Conservation (phyloP, 2,888 invertebrate species). For the Andricus quercusramuli region DNA sequence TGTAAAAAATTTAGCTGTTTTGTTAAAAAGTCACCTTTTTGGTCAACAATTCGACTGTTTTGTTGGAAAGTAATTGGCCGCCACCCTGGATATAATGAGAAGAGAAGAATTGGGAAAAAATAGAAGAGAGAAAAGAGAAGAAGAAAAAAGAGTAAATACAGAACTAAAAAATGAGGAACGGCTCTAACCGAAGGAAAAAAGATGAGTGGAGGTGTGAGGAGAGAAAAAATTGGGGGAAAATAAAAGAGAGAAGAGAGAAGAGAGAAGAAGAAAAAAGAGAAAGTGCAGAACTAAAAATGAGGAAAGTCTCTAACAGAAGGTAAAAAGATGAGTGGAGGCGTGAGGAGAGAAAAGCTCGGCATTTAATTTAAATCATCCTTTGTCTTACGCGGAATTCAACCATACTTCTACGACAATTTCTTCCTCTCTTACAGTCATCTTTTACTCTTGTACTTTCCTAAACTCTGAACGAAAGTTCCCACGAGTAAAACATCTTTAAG, state of each 20-base stretch:
- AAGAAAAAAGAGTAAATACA: no score
- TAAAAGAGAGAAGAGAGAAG: neutral
- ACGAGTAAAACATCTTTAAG: slow-evolving; percentile 10
- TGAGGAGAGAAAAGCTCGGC: slow-evolving; percentile 47
- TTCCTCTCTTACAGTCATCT: neutral
- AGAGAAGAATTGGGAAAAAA: neutral
- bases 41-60: no score
- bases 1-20: no score
- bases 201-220: no score
- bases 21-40: no score
- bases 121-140: neutral
- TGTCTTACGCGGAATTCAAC: slow-evolving; percentile 63
- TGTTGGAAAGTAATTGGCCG: no score
- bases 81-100: no score
- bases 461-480: slow-evolving; percentile 23
- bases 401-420: slow-evolving; percentile 46
- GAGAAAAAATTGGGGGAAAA: neutral
- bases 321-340: neutral
- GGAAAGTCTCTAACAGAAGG: neutral
- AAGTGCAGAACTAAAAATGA: no score
- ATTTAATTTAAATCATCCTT: slow-evolving; percentile 68
- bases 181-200: no score
- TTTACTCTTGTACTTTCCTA: slow-evolving; percentile 7
- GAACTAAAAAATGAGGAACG: no score
- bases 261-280: no score